These are phyloP conservation scores for Pachycephus smyrnensis DNA, from an alignment of 2,888 invertebrate species.

Conservation along the genomic window DNA sequence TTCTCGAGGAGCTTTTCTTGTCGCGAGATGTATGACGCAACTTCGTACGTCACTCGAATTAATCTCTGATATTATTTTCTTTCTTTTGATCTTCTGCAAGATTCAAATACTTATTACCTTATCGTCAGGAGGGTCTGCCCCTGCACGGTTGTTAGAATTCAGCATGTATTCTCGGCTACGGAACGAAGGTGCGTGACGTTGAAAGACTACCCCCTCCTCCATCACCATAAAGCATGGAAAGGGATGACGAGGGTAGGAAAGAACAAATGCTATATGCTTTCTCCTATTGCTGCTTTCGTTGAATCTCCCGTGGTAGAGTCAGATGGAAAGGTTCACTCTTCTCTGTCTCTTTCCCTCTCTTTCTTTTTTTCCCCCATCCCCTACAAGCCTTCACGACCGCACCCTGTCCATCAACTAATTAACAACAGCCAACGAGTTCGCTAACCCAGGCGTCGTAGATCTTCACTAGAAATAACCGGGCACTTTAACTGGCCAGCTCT, in stretches of 20 bases:
- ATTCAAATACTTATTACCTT: background rate
- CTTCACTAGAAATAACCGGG: slow-evolving; percentile 1
- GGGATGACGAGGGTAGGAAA: background rate
- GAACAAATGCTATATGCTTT: background rate
- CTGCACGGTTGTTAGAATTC: background rate
- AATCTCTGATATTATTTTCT: background rate
- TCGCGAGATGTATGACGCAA: background rate
- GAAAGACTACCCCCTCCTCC: background rate
- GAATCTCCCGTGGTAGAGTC: background rate
- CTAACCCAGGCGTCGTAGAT: slow-evolving; percentile 18
- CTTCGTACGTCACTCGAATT: background rate
- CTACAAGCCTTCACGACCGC: slow-evolving; percentile 35
- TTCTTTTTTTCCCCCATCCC: background rate
- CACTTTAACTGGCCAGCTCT: background rate
- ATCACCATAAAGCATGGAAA: background rate
- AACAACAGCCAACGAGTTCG: slow-evolving; percentile 23
- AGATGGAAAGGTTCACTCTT: background rate
- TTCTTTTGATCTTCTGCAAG: background rate
- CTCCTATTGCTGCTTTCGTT: background rate
- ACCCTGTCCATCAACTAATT: slow-evolving; percentile 61
- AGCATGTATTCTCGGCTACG: background rate
- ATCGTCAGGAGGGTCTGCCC: background rate
- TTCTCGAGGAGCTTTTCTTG: background rate
- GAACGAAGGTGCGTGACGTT: background rate
- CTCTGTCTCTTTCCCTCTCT: background rate